phyloP scores from a whole-genome alignment of 2,797 vertebrate genomes.

The Pristis pectinata region DNA sequence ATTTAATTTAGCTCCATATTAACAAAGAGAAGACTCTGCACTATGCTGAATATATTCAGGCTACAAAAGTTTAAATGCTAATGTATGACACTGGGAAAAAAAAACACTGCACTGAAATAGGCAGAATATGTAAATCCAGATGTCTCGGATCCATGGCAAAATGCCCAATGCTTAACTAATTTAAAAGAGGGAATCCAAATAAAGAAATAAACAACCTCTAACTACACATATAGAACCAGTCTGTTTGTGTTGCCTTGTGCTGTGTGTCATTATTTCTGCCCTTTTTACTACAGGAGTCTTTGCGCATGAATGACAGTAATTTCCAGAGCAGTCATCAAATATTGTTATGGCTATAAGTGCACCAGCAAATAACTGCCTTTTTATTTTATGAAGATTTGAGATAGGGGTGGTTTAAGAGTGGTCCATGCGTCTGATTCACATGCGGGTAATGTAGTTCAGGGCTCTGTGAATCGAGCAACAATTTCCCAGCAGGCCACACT shows the following conservation, averaged over 20 bases:
- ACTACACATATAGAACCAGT: background rate
- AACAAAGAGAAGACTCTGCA: background rate
- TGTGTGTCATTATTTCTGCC: constrained; percentile 23
- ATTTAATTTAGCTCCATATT: background rate
- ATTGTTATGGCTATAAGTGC: constrained; percentile 32
- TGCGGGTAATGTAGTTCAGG: constrained; percentile 64
- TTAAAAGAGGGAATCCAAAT: background rate
- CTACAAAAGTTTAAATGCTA: background rate
- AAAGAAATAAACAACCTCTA: constrained; percentile 18
- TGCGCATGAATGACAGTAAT: constrained; percentile 30
- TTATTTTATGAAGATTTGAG: constrained; percentile 25
- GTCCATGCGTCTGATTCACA: constrained; percentile 68
- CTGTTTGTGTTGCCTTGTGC: constrained; percentile 25
- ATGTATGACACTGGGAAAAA: background rate
- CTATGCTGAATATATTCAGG: background rate
- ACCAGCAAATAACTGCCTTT: background rate
- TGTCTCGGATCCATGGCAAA: background rate
- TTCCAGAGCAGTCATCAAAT: constrained; percentile 29
- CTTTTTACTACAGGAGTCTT: background rate
- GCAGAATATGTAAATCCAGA: constrained; percentile 25
- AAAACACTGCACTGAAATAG: background rate
- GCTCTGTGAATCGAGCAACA: constrained; percentile 61
- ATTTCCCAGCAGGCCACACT: constrained; percentile 66
- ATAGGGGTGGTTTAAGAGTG: constrained; percentile 43
- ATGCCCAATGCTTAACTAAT: constrained; percentile 27